Conservation (phyloP, 2,888 invertebrate species). For the Erebia aethiops region DNA sequence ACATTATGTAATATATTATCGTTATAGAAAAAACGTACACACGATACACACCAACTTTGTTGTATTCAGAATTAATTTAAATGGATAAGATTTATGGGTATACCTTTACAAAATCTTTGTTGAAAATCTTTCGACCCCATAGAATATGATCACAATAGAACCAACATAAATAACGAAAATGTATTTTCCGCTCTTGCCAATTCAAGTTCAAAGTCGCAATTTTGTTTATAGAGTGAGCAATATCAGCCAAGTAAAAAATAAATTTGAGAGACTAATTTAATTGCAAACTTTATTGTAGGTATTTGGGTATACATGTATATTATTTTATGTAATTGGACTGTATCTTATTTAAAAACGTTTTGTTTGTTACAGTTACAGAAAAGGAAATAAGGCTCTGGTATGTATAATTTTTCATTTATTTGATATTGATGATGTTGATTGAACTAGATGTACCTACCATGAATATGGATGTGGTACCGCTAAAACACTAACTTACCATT, state of each 20-base stretch:
- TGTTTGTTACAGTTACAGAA: conserved; percentile 91
- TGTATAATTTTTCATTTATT: conserved; percentile 62
- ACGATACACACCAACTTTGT: no score
- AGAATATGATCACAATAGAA: not conserved
- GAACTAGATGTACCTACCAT: no score
- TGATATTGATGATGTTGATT: not conserved
- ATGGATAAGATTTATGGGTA: not conserved
- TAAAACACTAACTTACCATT: no score
- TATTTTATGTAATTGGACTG: not conserved
- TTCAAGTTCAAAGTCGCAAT: no score
- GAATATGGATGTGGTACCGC: no score
- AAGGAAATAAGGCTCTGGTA: conserved; percentile 95
- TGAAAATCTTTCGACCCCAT: not conserved
- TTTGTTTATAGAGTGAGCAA: no score
- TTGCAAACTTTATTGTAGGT: not conserved
- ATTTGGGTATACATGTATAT: not conserved
- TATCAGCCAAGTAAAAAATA: no score
- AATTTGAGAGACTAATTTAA: no score
- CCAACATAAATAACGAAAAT: no score
- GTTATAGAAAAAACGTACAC: no score
- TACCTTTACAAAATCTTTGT: not conserved
- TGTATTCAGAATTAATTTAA: no score
- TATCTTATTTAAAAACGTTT: conserved; percentile 32
- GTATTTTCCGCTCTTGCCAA: no score
- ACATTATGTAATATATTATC: not conserved